These are phyloP conservation scores for Lycia hirtaria DNA, from an alignment of 2,888 invertebrate genomes.

Conservation along the genomic window DNA sequence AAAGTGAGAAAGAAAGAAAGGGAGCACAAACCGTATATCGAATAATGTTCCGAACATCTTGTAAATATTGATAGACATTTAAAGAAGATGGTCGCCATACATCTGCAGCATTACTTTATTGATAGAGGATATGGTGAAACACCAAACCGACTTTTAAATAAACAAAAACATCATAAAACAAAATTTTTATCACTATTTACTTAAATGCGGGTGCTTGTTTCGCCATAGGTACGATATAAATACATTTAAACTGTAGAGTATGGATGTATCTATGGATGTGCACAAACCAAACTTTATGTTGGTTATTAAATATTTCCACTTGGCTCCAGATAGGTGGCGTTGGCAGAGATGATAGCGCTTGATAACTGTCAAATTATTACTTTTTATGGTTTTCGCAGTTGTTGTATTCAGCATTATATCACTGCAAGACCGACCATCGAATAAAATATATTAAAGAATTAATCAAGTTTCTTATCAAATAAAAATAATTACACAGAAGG, in stretches of 20 bases:
- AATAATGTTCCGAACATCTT: too few relatives aligned
- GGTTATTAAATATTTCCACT: slow-evolving; percentile 64
- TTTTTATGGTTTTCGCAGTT: slow-evolving; percentile 1
- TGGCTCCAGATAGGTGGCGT: slow-evolving; percentile 42
- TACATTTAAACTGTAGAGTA: not conserved
- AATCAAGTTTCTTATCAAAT: not conserved
- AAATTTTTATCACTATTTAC: slow-evolving; percentile 37
- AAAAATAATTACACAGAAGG: not conserved
- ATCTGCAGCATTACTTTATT: slow-evolving; percentile 17
- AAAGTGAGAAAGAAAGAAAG: not conserved
- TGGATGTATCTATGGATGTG: slow-evolving; percentile 49
- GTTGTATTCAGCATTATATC: not conserved
- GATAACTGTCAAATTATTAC: slow-evolving; percentile 15
- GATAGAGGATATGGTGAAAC: slow-evolving; percentile 33
- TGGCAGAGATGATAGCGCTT: slow-evolving; percentile 2
- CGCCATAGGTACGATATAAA: slow-evolving; percentile 8
- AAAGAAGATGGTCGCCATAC: not conserved
- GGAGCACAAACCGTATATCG: not conserved
- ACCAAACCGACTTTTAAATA: slow-evolving; percentile 23
- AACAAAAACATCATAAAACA: slow-evolving; percentile 34
- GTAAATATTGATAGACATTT: not conserved
- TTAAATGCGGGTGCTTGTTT: slow-evolving; percentile 29
- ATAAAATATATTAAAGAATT: not conserved
- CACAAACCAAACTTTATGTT: slow-evolving; percentile 52
- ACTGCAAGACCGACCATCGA: not conserved